Percentiles rank a stretch among this genome's conserved stretches.
Evolutionary conservation across 2,888 invertebrate genomes (phyloP).

Genomic region (Aphrophora alni): DNA sequence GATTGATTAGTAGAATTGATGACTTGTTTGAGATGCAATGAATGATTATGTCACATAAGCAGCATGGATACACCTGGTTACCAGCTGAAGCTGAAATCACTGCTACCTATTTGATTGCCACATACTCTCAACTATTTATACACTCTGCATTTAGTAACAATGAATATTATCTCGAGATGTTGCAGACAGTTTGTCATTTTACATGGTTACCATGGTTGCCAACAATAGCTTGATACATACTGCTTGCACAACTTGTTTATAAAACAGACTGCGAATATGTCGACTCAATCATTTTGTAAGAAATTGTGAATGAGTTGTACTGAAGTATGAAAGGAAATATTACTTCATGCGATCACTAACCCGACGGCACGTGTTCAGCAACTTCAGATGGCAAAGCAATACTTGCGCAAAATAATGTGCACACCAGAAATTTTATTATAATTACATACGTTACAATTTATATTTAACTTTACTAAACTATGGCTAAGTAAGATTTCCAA

Average conservation of each 20-base stretch:
- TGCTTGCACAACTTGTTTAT: no score
- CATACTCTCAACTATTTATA: background rate
- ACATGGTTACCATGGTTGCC: background rate
- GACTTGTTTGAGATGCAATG: no score
- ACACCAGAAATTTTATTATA: no score
- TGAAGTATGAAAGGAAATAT: background rate
- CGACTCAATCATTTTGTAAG: background rate
- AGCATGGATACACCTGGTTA: background rate
- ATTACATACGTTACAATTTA: no score
- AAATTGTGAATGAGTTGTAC: background rate
- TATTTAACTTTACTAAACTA: no score
- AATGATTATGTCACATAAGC: no score
- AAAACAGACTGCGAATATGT: background rate
- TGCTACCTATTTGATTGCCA: background rate
- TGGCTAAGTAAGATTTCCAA: no score
- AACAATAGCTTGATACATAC: background rate
- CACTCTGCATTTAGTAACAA: background rate
- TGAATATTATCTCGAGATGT: background rate
- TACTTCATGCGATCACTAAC: background rate
- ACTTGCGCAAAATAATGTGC: no score
- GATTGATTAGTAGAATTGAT: no score
- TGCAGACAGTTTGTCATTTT: background rate
- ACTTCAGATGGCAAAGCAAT: no score
- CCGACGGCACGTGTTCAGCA: background rate
- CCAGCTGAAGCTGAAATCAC: background rate